Conservation (phyloP, 2,113 vertebrate genomes). For the Sebastes schlegelii region DNA sequence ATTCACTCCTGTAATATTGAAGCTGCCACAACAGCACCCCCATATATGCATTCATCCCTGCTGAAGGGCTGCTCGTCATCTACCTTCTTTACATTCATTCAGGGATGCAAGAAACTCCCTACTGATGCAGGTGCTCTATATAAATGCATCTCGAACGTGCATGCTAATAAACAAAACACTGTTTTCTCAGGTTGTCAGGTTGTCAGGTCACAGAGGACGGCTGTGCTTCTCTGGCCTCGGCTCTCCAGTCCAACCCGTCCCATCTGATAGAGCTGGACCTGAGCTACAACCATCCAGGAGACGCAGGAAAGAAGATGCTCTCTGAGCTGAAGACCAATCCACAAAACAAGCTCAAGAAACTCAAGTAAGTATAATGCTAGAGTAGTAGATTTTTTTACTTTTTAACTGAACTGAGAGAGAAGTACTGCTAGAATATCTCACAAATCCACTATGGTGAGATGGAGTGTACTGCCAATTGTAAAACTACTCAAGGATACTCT, state of each 20-base stretch:
- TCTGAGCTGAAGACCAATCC: neutral
- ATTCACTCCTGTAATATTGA: too few relatives aligned
- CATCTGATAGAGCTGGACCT: slow-evolving; percentile 68
- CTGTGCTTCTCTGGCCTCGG: slow-evolving; percentile 54
- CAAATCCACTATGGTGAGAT: neutral
- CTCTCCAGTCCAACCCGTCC: slow-evolving; percentile 39
- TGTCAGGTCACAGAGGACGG: slow-evolving; percentile 62
- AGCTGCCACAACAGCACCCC: too few relatives aligned
- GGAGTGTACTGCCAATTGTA: neutral
- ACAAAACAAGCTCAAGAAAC: neutral
- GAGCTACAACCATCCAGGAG: slow-evolving; percentile 66
- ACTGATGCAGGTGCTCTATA: too few relatives aligned
- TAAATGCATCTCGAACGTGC: too few relatives aligned
- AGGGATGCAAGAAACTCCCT: too few relatives aligned
- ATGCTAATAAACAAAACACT: neutral
- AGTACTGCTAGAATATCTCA: too few relatives aligned
- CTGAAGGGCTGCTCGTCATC: too few relatives aligned
- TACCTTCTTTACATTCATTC: neutral
- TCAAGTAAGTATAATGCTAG: slow-evolving; percentile 42
- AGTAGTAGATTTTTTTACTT: too few relatives aligned
- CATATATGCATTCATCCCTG: neutral
- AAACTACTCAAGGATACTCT: neutral
- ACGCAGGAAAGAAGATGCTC: neutral
- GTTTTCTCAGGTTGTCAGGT: slow-evolving; percentile 59
- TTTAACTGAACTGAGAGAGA: neutral